Conservation (phyloP, 2,797 vertebrate species). For the Hapalemur alaotrensis region DNA sequence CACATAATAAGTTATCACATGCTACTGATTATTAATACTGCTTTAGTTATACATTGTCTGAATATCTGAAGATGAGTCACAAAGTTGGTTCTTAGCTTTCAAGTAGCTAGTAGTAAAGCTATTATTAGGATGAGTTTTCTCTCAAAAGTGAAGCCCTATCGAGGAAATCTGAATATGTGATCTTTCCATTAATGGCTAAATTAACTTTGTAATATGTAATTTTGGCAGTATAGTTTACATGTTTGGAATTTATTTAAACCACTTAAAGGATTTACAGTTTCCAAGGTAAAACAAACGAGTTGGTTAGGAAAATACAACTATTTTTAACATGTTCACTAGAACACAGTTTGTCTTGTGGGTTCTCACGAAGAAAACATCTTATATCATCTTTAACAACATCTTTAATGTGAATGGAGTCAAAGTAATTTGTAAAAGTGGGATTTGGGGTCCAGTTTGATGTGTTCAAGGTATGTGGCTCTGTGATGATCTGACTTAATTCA, state of each 20-base stretch:
- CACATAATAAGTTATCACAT: background rate
- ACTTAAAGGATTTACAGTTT: conserved; percentile 7
- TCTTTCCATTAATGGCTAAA: background rate
- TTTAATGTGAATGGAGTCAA: background rate
- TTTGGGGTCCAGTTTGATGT: background rate
- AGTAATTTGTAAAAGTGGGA: conserved; percentile 13
- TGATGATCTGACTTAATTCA: background rate
- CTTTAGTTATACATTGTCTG: conserved; percentile 7
- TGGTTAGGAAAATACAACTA: background rate
- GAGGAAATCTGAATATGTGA: background rate
- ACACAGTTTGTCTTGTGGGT: background rate
- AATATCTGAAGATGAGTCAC: conserved; percentile 10
- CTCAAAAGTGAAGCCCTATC: conserved; percentile 30
- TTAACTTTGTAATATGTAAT: conserved; percentile 15
- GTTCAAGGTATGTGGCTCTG: background rate
- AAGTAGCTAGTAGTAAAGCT: conserved; percentile 2
- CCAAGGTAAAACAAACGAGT: background rate
- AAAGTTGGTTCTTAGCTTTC: background rate
- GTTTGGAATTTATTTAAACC: conserved; percentile 44
- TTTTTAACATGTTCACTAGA: background rate
- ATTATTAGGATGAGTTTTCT: background rate
- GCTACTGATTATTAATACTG: background rate
- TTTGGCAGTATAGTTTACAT: conserved; percentile 1
- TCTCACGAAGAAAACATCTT: conserved; percentile 2
- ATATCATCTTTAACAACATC: background rate